Base-by-base conservation (phyloP, 2,888 invertebrate genomes). In the Andrena camellia region DNA sequence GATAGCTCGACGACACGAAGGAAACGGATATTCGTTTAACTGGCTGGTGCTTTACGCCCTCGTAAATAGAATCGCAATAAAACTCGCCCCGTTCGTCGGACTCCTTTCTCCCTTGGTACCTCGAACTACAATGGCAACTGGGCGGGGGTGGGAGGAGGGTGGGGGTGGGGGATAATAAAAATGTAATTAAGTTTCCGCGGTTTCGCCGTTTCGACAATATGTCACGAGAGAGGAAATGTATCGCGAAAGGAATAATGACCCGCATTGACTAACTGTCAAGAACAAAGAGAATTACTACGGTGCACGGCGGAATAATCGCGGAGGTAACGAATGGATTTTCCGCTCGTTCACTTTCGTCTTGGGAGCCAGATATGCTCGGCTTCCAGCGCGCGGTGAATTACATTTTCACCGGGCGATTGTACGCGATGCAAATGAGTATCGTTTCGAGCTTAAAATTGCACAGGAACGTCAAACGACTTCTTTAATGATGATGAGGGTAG, bases 11-110 rank as follows among this genome's bases (percentile, higher is more conserved):
- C 54, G 76, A 76, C 70, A 63, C 35, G 62, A 60, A 62, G 76
- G 60, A 69, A 63, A 62, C 69, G 70, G 62, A 76, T 50, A 76
- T 70, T 69, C 76, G 76, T 70, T 76, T 70, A 76, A 63, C 70
- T 26, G 62, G 69, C 50, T 42, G 42, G 33, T 62, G 69, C 69
- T 76, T 62, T 63, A 52, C 70, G 23, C 52, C 29, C 69, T 50
- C 62, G 76, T 52, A 76, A 69, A 70, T 69, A 70, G 26, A 76
- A 69, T 50, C 33, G 76, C 69, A 70, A 70, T 76, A 70, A 69
- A 63, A n/a, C 54, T 13, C 42, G 17, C 17, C 17, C 52, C 52
- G 63, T 17, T 50, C 42, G 48, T 63, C 62, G 23, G 23, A 13
- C 54, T 64, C 26, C 6, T 26, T 54, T 6, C 20, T 29, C 26